Conservation (phyloP, 2,113 vertebrate species). For the Callipepla californica region DNA sequence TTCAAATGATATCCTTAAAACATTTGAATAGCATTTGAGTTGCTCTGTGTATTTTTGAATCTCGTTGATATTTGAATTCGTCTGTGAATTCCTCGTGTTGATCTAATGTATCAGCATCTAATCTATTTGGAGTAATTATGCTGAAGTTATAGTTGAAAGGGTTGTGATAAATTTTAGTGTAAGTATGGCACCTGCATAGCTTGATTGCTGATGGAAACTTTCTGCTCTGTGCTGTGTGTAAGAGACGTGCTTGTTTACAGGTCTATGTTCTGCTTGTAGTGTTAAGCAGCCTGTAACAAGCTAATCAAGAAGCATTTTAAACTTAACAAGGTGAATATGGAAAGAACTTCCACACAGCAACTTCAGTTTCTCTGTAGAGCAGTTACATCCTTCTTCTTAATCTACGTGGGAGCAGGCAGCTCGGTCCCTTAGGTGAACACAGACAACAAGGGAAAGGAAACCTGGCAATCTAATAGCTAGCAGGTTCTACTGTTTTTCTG, state of each 20-base stretch:
- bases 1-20: not conserved
- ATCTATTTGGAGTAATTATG: not conserved
- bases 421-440: not conserved
- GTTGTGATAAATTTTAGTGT: not conserved
- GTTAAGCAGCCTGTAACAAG: not conserved
- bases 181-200: not conserved
- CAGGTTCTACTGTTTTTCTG: not conserved
- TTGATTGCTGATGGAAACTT: not conserved
- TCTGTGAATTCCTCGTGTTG: not conserved
- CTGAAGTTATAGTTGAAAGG: not conserved
- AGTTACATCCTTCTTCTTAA: not conserved
- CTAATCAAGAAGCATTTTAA: not conserved
- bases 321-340: not conserved
- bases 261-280: not conserved
- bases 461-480: not conserved
- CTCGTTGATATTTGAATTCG: not conserved
- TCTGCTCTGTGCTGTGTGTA: not conserved
- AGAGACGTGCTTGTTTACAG: not conserved
- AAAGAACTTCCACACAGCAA: not conserved
- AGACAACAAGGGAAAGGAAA: not conserved
- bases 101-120: not conserved
- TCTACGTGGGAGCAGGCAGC: not conserved
- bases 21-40: not conserved
- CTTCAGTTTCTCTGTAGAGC: not conserved
- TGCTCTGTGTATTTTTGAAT: not conserved